These are phyloP conservation scores for Andrena minutula DNA, from an alignment of 2,888 invertebrate species.

Conservation along the genomic window DNA sequence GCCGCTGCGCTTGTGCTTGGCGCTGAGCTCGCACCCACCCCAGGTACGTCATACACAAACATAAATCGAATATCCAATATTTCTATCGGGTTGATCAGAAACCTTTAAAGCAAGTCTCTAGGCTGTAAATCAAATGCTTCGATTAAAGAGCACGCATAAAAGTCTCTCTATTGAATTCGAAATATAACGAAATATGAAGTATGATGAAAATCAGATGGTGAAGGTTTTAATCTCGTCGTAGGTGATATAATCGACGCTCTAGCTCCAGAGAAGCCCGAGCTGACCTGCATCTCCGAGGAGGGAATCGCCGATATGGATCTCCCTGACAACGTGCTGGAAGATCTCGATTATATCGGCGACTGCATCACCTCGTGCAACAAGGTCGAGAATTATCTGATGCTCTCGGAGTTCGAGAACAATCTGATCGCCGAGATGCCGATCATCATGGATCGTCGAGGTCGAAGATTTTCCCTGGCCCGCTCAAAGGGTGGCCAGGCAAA, in stretches of 20 bases:
- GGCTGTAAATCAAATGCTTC: too few species aligned
- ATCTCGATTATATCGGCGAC: conserved; percentile 92
- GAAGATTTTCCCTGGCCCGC: conserved; percentile 90
- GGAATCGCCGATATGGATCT: conserved; percentile 93
- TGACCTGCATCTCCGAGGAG: conserved; percentile 94
- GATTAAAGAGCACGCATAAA: too few species aligned
- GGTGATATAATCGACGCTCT: conserved; percentile 76
- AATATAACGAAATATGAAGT: background rate
- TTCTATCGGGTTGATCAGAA: too few species aligned
- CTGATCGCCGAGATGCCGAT: conserved; percentile 92
- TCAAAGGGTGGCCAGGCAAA: conserved; percentile 81
- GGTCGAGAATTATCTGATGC: conserved; percentile 94
- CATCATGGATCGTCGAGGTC: conserved; percentile 89
- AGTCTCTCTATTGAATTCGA: too few species aligned
- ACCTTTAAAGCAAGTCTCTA: too few species aligned
- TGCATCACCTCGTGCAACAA: conserved; percentile 95
- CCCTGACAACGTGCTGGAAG: conserved; percentile 92
- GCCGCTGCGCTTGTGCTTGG: conserved; percentile 88
- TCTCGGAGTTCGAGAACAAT: conserved; percentile 94
- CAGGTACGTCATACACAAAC: conserved; percentile 66
- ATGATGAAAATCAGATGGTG: too few species aligned
- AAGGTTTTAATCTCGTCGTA: conserved; percentile 19
- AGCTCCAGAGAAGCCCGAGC: conserved; percentile 88
- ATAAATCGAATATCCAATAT: too few species aligned
- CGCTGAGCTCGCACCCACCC: conserved; percentile 84